Evolutionary conservation across 2,888 invertebrate genomes (phyloP).

Genomic region (Patella depressa): DNA sequence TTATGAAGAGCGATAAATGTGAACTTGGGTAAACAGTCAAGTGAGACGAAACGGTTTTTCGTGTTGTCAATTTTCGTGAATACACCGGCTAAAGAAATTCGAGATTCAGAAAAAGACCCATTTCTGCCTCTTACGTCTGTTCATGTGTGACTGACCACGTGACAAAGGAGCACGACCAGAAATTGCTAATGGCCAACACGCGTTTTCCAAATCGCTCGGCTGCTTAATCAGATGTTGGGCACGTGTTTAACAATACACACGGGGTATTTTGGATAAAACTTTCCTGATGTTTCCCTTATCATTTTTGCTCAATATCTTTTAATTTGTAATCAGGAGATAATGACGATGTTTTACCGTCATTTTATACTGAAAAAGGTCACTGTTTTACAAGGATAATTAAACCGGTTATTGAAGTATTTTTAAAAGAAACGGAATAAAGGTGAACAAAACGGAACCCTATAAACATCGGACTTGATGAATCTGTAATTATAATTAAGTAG

Average conservation of each 20-base stretch:
- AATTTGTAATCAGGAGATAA: no score
- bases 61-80: constrained; percentile 3
- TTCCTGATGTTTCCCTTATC: no score
- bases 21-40: constrained; percentile 1
- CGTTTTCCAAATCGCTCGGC: constrained; percentile 4
- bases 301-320: no score
- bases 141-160: constrained; percentile 12
- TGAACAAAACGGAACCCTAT: no score
- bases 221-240: constrained; percentile 10
- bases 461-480: no score
- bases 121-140: not conserved
- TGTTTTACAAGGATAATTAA: no score
- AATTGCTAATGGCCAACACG: constrained; percentile 7
- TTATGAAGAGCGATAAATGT: not conserved
- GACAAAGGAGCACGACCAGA: constrained; percentile 6
- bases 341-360: no score
- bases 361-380: no score
- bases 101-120: constrained; percentile 3
- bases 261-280: not conserved
- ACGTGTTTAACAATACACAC: constrained; percentile 4
- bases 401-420: no score
- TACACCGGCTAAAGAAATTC: not conserved
- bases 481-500: no score
- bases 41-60: constrained; percentile 12
- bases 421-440: no score